These are phyloP conservation scores for Hemibates koningsi DNA, from an alignment of 2,113 vertebrate species.

Conservation along the genomic window DNA sequence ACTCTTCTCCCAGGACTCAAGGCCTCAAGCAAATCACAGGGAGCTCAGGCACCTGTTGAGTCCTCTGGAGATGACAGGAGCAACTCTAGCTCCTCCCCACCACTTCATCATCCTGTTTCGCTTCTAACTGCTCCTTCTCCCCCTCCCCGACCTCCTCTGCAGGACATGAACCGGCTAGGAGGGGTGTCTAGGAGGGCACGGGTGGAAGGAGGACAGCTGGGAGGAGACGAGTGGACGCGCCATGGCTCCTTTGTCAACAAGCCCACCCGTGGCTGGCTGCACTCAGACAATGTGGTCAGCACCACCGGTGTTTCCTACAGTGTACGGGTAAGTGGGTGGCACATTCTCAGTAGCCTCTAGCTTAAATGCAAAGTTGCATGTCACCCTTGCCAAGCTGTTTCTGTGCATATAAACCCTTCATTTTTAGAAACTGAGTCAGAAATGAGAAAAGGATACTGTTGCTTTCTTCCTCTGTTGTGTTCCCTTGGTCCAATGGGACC, in stretches of 20 bases:
- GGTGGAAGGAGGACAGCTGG: conserved; percentile 95
- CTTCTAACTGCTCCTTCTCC: conserved; percentile 70
- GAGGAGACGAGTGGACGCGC: conserved; percentile 97
- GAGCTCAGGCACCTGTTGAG: conserved; percentile 36
- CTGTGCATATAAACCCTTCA: not conserved
- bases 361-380: not conserved
- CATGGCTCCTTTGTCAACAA: conserved; percentile 99
- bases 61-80: conserved; percentile 50
- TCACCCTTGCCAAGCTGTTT: not conserved
- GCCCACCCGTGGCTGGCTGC: conserved; percentile 93
- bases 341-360: not conserved
- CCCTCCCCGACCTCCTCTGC: conserved; percentile 78
- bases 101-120: conserved; percentile 27
- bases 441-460: not conserved
- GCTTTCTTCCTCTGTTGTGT: not conserved
- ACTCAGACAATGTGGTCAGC: conserved; percentile 91
- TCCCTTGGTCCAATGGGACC: not conserved
- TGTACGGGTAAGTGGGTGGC: conserved; percentile 62
- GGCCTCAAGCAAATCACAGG: conserved; percentile 52
- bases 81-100: conserved; percentile 51
- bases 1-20: conserved; percentile 76
- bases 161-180: conserved; percentile 99
- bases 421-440: not conserved
- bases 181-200: conserved; percentile 87
- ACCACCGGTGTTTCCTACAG: conserved; percentile 89